Evolutionary conservation across 2,888 invertebrate genomes (phyloP).

Genomic region (Papilio gigon): DNA sequence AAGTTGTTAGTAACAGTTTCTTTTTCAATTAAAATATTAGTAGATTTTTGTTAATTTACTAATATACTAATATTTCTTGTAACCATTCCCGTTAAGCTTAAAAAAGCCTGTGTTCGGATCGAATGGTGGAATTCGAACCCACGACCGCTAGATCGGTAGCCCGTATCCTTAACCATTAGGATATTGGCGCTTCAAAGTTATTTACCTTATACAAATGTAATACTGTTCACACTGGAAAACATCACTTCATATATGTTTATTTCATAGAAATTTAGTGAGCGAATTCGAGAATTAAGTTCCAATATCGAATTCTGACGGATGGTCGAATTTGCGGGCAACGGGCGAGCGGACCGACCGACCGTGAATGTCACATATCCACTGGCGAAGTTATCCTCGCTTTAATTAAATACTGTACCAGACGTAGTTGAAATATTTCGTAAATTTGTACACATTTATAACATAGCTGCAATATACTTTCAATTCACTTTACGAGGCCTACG

Average conservation of each 20-base stretch:
- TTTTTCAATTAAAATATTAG: too few relatives aligned
- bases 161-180: too few relatives aligned
- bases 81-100: too few relatives aligned
- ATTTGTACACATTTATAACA: constrained; percentile 1
- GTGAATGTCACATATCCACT: constrained; percentile 57
- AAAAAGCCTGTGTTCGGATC: too few relatives aligned
- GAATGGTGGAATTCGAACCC: too few relatives aligned
- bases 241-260: background rate
- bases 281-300: constrained; percentile 5
- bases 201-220: too few relatives aligned
- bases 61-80: too few relatives aligned
- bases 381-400: background rate
- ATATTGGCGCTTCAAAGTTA: too few relatives aligned
- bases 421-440: background rate
- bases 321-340: constrained; percentile 51
- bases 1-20: too few relatives aligned
- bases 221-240: background rate
- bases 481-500: constrained; percentile 21
- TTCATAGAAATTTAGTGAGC: background rate
- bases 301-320: constrained; percentile 57
- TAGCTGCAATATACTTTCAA: background rate
- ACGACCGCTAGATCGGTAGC: too few relatives aligned
- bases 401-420: constrained; percentile 7
- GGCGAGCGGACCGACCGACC: constrained; percentile 49
- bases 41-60: too few relatives aligned